phyloP scores from a whole-genome alignment of 2,113 vertebrate genomes.

The Perca flavescens region DNA sequence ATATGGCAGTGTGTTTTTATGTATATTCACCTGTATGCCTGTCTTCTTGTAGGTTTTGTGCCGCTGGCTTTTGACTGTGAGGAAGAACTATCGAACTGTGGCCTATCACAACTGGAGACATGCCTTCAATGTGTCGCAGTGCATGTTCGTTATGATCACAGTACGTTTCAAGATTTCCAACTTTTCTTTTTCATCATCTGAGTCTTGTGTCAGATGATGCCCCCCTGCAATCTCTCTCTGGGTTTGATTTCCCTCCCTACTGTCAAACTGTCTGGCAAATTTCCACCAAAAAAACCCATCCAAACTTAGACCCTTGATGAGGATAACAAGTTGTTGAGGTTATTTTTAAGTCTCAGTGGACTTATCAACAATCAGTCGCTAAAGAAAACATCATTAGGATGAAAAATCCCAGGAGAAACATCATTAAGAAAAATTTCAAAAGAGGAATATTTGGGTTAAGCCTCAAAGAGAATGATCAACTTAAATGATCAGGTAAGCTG shows the following conservation, averaged over 20 bases:
- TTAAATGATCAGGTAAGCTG: background rate
- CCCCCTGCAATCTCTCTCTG: background rate
- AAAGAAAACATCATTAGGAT: conserved; percentile 2
- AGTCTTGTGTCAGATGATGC: background rate
- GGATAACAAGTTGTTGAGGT: background rate
- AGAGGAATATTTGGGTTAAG: background rate
- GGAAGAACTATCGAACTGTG: conserved; percentile 88
- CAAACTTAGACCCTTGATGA: background rate
- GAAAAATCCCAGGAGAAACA: background rate
- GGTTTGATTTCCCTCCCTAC: background rate
- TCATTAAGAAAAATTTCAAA: background rate
- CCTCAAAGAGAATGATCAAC: background rate
- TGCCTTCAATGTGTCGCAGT: conserved; percentile 87
- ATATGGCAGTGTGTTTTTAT: background rate
- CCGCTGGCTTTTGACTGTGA: conserved; percentile 87
- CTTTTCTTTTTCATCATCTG: background rate
- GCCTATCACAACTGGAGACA: conserved; percentile 89
- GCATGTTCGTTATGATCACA: conserved; percentile 87
- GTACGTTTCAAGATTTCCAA: conserved; percentile 68
- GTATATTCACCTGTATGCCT: background rate
- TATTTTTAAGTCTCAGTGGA: conserved; percentile 16
- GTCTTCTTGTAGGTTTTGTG: conserved; percentile 82
- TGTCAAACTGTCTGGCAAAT: background rate
- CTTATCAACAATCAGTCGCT: background rate
- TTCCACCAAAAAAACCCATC: background rate